Conservation (phyloP, 2,797 vertebrate species). For the Saguinus oedipus region DNA sequence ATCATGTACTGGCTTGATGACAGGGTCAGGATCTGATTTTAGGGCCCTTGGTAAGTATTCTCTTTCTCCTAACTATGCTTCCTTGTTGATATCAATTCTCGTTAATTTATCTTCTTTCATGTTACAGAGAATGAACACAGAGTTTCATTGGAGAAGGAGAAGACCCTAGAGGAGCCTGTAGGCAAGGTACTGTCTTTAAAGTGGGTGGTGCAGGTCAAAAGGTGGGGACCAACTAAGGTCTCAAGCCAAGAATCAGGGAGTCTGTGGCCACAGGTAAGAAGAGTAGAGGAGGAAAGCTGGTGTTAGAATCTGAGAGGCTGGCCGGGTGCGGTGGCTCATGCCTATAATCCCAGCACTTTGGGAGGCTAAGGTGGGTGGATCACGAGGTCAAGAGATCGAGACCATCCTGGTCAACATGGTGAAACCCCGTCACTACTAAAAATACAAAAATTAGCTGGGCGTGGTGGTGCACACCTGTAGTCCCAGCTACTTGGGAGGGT, state of each 20-base stretch:
- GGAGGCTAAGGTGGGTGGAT: no score
- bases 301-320: neutral
- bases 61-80: neutral
- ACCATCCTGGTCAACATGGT: no score
- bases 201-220: neutral
- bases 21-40: neutral
- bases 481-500: no score
- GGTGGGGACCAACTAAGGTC: neutral
- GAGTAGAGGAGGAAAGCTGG: neutral
- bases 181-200: neutral
- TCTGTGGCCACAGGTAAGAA: neutral
- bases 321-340: no score
- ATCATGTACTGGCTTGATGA: neutral
- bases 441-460: no score
- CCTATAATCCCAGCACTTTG: no score
- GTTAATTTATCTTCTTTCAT: neutral
- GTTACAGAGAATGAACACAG: neutral
- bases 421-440: no score
- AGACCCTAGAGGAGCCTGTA: neutral
- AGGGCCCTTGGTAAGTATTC: neutral
- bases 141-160: neutral
- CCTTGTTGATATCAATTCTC: neutral
- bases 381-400: no score
- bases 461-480: no score
- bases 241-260: neutral